Conservation (phyloP, 2,888 invertebrate species). For the Dicranocentrus wangi region DNA sequence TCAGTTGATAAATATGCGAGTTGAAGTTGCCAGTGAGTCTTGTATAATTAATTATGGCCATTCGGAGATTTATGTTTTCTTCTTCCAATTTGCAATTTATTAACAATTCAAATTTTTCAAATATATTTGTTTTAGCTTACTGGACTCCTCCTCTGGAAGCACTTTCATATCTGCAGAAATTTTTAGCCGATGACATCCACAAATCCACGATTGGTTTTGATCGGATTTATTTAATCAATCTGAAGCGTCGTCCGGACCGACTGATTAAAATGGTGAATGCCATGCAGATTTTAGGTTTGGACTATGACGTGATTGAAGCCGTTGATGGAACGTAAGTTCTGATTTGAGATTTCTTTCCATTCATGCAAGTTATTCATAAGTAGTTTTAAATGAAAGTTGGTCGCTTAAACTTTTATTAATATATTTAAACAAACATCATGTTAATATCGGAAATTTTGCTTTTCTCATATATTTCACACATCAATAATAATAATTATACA, state of each 20-base stretch:
- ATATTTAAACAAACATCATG: too few relatives aligned
- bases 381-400: too few relatives aligned
- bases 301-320: constrained; percentile 85
- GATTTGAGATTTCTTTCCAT: constrained; percentile 6
- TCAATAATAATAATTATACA: too few relatives aligned
- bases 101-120: not conserved
- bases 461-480: too few relatives aligned
- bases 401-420: too few relatives aligned
- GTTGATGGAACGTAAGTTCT: constrained; percentile 88
- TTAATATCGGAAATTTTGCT: too few relatives aligned
- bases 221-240: constrained; percentile 93
- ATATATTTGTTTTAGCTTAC: constrained; percentile 62
- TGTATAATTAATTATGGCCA: not conserved
- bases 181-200: constrained; percentile 73
- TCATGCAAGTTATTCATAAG: too few relatives aligned
- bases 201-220: constrained; percentile 83
- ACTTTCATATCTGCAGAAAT: constrained; percentile 47
- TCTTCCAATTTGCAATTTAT: constrained; percentile 19
- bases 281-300: constrained; percentile 87
- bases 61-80: too few relatives aligned
- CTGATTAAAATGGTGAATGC: constrained; percentile 85
- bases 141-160: constrained; percentile 68
- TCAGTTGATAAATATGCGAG: constrained; percentile 84
- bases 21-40: constrained; percentile 82
- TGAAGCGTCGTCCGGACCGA: constrained; percentile 87